Conservation (phyloP, 2,797 vertebrate species). For the Siniperca undulata region DNA sequence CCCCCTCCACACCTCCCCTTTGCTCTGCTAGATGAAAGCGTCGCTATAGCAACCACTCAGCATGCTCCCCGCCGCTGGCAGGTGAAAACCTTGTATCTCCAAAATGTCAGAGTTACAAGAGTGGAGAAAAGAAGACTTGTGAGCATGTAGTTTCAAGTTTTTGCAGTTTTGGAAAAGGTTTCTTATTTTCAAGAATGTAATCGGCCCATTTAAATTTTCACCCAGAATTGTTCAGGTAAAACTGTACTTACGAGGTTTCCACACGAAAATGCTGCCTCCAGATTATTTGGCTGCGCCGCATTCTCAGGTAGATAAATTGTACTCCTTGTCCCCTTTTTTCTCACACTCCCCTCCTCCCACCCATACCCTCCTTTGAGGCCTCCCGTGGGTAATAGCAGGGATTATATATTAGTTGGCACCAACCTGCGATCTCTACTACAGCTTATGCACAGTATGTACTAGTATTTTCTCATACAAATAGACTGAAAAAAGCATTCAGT, state of each 20-base stretch:
- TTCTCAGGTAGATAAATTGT: conserved; percentile 83
- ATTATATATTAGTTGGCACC: conserved; percentile 61
- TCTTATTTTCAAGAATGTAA: not conserved
- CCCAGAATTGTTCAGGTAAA: conserved; percentile 4
- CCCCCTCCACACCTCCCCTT: conserved; percentile 33
- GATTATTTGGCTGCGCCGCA: conserved; percentile 56
- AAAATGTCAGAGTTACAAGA: conserved; percentile 54
- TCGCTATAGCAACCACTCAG: conserved; percentile 81
- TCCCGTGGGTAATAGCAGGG: conserved; percentile 45
- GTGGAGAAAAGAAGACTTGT: not conserved
- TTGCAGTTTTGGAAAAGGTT: not conserved
- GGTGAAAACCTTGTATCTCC: conserved; percentile 50
- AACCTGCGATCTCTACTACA: conserved; percentile 41
- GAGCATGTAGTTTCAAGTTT: not conserved
- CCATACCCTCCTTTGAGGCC: conserved; percentile 37
- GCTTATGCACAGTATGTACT: conserved; percentile 9
- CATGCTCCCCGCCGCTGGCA: conserved; percentile 60
- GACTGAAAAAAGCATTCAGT: conserved; percentile 8
- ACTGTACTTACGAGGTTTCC: conserved; percentile 23
- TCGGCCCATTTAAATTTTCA: not conserved
- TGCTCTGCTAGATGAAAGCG: conserved; percentile 57
- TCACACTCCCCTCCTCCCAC: conserved; percentile 7
- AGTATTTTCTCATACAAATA: conserved; percentile 20
- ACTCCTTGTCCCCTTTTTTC: conserved; percentile 33
- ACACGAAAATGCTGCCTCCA: conserved; percentile 14